Percentiles rank a stretch among this genome's conserved stretches.
phyloP scores from a whole-genome alignment of 2,888 invertebrate species.

The Scaptomyza polygonia region DNA sequence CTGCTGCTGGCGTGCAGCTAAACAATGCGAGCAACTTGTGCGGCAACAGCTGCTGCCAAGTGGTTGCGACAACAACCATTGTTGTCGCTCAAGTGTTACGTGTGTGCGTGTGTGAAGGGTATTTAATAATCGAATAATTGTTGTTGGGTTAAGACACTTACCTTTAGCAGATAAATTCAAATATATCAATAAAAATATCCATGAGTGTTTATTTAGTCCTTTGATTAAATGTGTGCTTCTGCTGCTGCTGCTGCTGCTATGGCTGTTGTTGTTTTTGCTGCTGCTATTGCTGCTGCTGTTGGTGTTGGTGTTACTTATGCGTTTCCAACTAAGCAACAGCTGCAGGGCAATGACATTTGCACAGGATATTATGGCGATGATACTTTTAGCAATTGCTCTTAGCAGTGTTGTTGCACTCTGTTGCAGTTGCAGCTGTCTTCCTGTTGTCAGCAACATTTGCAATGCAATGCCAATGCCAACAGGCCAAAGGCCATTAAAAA shows the following conservation, averaged over 20 bases:
- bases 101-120: constrained; percentile 43
- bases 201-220: constrained; percentile 84
- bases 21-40: constrained; percentile 42
- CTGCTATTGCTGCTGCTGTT: constrained; percentile 28
- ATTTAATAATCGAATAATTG: constrained; percentile 39
- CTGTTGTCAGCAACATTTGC: constrained; percentile 56
- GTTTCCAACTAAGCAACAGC: constrained; percentile 20
- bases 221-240: constrained; percentile 74
- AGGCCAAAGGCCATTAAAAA: constrained; percentile 45
- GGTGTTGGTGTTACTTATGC: constrained; percentile 20
- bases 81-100: constrained; percentile 53
- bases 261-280: constrained; percentile 41
- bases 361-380: constrained; percentile 59
- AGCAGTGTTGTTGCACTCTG: constrained; percentile 41
- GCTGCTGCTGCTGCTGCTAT: constrained; percentile 46
- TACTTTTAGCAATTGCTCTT: constrained; percentile 47
- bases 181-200: constrained; percentile 85
- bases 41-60: constrained; percentile 64
- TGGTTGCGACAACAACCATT: constrained; percentile 50
- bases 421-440: constrained; percentile 31
- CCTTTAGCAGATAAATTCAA: constrained; percentile 85
- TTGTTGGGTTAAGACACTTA: constrained; percentile 67
- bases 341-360: constrained; percentile 49
- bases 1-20: constrained; percentile 51
- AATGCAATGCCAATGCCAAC: constrained; percentile 45